Base-by-base conservation (phyloP, 2,888 invertebrate genomes). In the Hydrotaea diabolus region DNA sequence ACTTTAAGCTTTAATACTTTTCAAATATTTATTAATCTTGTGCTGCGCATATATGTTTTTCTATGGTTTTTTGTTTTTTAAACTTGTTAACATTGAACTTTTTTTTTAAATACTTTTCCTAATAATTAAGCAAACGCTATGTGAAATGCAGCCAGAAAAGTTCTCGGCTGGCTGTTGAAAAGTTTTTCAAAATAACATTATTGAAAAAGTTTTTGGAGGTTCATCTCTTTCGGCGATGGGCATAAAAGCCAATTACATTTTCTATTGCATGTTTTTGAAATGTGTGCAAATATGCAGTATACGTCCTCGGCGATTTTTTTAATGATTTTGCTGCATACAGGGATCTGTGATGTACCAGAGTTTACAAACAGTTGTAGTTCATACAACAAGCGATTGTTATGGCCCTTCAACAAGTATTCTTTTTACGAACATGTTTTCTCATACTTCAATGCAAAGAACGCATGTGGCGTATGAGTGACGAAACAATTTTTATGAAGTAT, bases 251-350 rank as follows among this genome's bases (percentile, higher is more conserved):
- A 59, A 59, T 59, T 59, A 59, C 59, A 59, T 19, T 26, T 59
- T 59, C 59, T 59, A 59, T 59, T 59, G 59, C 59, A 59, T 59
- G 59, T 59, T 59, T 26, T 59, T 26, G 59, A 59, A 59, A 26
- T 59, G 13, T 26, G 15, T 19, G 59, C 59, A 59, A 59, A 59
- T 26, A 59, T 15, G 26, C 26, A 26, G 4, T 23, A 2, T 26
- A 59, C 21, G 59, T 59, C 59, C 59, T 26, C 19, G 55, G 23
- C 19, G 59, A 26, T 59, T 26, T 59, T 59, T 26, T 19, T 59
- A 59, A 59, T 23, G 23, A 59, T 26, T 59, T 26, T 15, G 4
- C 31, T 4, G 7, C 31, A 7, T 31, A 31, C 7, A 7, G 2
- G 31, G 2, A 31, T 31, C 31, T 31, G 31, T 31, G 31, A 31